phyloP scores from a whole-genome alignment of 1,140 invertebrate species.

The Muscidifurax raptorellus region DNA sequence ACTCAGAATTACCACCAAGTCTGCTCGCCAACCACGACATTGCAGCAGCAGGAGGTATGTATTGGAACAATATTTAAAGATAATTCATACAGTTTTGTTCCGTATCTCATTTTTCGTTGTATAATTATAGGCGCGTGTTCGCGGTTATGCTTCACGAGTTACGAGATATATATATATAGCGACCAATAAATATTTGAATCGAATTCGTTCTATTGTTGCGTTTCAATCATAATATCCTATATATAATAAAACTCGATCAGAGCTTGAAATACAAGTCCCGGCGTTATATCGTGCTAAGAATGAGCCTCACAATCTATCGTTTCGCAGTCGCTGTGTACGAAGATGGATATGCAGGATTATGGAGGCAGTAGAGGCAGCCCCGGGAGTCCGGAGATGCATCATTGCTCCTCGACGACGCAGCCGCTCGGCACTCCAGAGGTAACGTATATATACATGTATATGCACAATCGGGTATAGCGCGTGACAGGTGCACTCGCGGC shows the following conservation, averaged over 20 bases:
- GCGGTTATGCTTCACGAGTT: too few relatives aligned
- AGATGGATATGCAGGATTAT: constrained; percentile 73
- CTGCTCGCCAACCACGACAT: constrained; percentile 77
- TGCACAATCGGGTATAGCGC: background rate
- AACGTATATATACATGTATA: constrained; percentile 58
- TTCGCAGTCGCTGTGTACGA: constrained; percentile 70
- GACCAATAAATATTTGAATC: too few relatives aligned
- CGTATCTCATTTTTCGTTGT: too few relatives aligned
- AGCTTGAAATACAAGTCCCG: too few relatives aligned
- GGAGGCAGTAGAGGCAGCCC: constrained; percentile 77
- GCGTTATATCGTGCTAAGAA: too few relatives aligned
- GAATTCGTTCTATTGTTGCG: too few relatives aligned
- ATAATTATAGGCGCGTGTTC: too few relatives aligned
- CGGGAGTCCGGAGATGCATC: constrained; percentile 85
- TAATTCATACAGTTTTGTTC: too few relatives aligned
- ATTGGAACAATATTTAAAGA: too few relatives aligned
- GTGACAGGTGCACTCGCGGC: background rate
- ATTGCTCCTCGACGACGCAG: constrained; percentile 87
- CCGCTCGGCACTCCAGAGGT: constrained; percentile 82
- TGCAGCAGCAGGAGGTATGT: constrained; percentile 70
- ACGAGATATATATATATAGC: too few relatives aligned
- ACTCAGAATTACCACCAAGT: constrained; percentile 78
- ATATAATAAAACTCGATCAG: too few relatives aligned
- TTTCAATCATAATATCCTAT: too few relatives aligned
- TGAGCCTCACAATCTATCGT: constrained; percentile 4